Base-by-base conservation (phyloP, 2,888 invertebrate species). In the Xestia ashworthii region DNA sequence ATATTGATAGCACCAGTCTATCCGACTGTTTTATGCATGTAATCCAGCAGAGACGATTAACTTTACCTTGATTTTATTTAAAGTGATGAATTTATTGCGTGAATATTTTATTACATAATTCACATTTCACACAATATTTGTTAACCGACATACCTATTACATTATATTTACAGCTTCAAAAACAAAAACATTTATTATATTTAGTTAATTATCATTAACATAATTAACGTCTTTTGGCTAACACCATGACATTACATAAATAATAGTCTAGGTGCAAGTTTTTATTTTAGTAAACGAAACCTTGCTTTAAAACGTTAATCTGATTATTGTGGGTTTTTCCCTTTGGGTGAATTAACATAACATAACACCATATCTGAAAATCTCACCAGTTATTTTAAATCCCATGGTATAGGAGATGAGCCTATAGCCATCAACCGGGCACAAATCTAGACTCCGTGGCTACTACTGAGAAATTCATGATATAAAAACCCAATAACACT, bases 61-160 rank as follows among this genome's bases (percentile, higher is more conserved):
- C 22, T 25, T 3, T 48, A 14, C 22, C 0, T 19, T n/a, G 73
- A n/a, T 70, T 2, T 71, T 6, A 25, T 58, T 16, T 38, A 25
- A 16, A 38, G 38, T 60, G 25, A 60, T 16, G 67, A 71, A n/a
- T 12, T 58, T n/a, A 48, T 48, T 67, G 11, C 25, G 11, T 25
- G 11, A 19, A 48, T 19, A 48, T 44, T 9, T 22, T 68, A 48
- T 19, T 32, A 44, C 22, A n/a, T n/a, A 48, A 25, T 50, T 48
- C 6, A n/a, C n/a, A n/a, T n/a, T 75, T 75, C n/a, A 74, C 41
- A 12, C 19, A 76, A 76, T n/a, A 76, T 62, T 62, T 74, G 16
- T 76, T 60, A 25, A 32, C 19, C 19, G n/a, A 32, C 32, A 1
- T 38, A 32, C 38, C 12, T 74, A 38, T 74, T 38, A 60, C 3